These are phyloP conservation scores for Euclidia mi DNA, from an alignment of 2,888 invertebrate genomes.

Conservation along the genomic window DNA sequence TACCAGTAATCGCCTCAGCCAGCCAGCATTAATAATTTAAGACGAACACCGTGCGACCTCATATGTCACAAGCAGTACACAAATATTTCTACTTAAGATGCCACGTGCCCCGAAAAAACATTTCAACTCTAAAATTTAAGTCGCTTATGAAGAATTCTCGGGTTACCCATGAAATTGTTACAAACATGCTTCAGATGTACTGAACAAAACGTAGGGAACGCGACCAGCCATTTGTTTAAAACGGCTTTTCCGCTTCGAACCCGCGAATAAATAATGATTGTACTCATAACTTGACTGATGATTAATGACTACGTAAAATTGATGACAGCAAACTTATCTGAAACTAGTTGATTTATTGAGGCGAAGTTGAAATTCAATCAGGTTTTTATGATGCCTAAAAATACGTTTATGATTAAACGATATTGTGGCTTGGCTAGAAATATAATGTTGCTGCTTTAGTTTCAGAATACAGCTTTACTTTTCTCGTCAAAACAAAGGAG, in stretches of 20 bases:
- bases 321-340: conserved; percentile 59
- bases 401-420: conserved; percentile 29
- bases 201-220: conserved; percentile 59
- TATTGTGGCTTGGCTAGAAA: not conserved
- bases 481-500: too few relatives aligned
- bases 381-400: conserved; percentile 26
- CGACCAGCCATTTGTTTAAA: conserved; percentile 64
- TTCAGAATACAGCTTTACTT: not conserved
- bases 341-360: conserved; percentile 58
- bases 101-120: conserved; percentile 23
- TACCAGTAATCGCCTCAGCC: too few relatives aligned
- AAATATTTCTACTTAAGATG: conserved; percentile 19
- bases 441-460: not conserved
- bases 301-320: conserved; percentile 53
- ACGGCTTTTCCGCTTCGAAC: conserved; percentile 52
- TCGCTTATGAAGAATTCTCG: conserved; percentile 42
- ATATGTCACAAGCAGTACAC: conserved; percentile 5
- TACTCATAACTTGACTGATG: conserved; percentile 49
- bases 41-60: not conserved
- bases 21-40: too few relatives aligned
- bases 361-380: conserved; percentile 50
- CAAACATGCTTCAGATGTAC: conserved; percentile 59
- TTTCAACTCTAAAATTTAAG: conserved; percentile 37
- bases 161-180: conserved; percentile 56
- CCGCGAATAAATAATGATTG: conserved; percentile 44